Conservation (phyloP, 2,113 vertebrate genomes). For the Motacilla alba region DNA sequence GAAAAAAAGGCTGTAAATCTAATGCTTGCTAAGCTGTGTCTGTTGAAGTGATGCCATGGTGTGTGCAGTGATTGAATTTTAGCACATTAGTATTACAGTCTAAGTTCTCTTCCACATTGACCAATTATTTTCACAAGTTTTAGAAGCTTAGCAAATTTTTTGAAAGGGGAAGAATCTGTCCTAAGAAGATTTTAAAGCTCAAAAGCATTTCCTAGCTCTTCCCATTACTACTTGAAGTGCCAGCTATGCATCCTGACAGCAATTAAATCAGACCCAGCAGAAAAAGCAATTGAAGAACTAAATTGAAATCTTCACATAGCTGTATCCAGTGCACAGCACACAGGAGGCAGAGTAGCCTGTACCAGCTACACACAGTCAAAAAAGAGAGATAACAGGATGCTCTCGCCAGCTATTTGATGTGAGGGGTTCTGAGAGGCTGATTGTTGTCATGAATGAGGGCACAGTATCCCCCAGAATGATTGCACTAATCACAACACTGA, state of each 20-base stretch:
- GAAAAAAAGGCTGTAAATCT: background rate
- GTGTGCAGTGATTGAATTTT: background rate
- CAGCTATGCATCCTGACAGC: background rate
- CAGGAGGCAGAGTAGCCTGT: background rate
- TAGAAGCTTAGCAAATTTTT: background rate
- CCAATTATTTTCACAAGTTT: slow-evolving; percentile 21
- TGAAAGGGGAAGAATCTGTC: background rate
- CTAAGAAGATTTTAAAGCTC: slow-evolving; percentile 31
- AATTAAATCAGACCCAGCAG: slow-evolving; percentile 12
- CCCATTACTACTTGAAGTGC: background rate
- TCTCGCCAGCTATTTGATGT: slow-evolving; percentile 43
- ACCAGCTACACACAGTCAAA: slow-evolving; percentile 4
- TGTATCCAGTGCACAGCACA: background rate
- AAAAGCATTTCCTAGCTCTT: background rate
- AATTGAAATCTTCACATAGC: slow-evolving; percentile 13
- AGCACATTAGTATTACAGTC: background rate
- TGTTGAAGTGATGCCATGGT: background rate
- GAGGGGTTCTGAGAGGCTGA: background rate
- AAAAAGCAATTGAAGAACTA: slow-evolving; percentile 37
- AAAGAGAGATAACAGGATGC: background rate
- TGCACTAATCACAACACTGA: background rate
- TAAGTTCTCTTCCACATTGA: background rate
- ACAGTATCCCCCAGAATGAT: background rate
- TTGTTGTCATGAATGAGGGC: slow-evolving; percentile 41
- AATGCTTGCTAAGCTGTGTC: background rate